These are phyloP conservation scores for Ariopsis seemanni DNA, from an alignment of 2,113 vertebrate species.

Conservation along the genomic window DNA sequence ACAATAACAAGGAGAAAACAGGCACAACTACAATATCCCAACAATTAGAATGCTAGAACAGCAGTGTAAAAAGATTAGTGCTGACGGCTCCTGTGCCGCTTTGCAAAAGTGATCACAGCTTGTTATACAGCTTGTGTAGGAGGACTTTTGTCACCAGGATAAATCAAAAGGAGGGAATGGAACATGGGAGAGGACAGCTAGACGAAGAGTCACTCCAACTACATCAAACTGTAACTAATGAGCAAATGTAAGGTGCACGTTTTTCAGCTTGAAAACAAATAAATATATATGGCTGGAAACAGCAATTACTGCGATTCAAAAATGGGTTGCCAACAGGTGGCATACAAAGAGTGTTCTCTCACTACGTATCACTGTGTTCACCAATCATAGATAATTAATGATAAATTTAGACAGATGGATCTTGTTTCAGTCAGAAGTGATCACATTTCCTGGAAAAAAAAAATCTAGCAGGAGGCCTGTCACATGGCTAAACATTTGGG, in stretches of 20 bases:
- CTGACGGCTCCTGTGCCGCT: slow-evolving; percentile 51
- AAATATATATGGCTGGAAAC: background rate
- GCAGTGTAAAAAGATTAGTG: slow-evolving; percentile 36
- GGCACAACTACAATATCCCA: slow-evolving; percentile 12
- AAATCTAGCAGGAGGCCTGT: background rate
- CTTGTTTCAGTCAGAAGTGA: background rate
- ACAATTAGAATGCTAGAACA: slow-evolving; percentile 45
- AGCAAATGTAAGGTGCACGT: slow-evolving; percentile 39
- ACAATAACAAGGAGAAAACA: slow-evolving; percentile 16
- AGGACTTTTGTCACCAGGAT: slow-evolving; percentile 52
- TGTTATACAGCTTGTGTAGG: slow-evolving; percentile 43
- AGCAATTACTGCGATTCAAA: background rate
- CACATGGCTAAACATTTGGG: background rate
- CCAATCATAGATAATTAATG: background rate
- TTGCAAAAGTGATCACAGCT: slow-evolving; percentile 49
- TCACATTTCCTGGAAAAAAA: background rate
- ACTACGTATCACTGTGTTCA: background rate
- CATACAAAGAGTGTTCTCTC: background rate
- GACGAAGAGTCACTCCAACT: slow-evolving; percentile 43
- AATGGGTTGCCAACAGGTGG: background rate
- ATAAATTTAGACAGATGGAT: background rate
- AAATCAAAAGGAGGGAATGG: slow-evolving; percentile 41
- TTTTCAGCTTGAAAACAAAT: slow-evolving; percentile 19
- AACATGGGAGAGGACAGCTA: slow-evolving; percentile 37
- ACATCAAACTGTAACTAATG: slow-evolving; percentile 48